Conservation (phyloP, 1,140 invertebrate genomes). For the Onthophagus taurus region DNA sequence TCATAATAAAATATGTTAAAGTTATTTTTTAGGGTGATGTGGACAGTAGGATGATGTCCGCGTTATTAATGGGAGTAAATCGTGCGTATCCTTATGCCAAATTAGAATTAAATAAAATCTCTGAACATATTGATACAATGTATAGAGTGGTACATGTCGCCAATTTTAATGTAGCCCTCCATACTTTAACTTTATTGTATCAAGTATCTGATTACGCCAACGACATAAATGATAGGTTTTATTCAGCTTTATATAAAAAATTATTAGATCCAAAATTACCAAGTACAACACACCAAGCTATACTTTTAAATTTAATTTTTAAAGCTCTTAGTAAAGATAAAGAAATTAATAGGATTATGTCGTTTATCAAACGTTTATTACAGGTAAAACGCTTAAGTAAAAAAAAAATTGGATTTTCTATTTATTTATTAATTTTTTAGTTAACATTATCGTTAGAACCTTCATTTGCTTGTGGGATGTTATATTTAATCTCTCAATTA, state of each 20-base stretch:
- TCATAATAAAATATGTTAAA: slow-evolving; percentile 9
- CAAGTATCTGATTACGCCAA: slow-evolving; percentile 62
- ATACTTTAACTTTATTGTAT: slow-evolving; percentile 77
- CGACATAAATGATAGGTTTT: slow-evolving; percentile 60
- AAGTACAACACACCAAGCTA: slow-evolving; percentile 62
- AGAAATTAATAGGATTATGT: slow-evolving; percentile 58
- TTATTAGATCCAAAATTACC: slow-evolving; percentile 68
- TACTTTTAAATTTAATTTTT: slow-evolving; percentile 82
- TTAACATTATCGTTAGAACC: slow-evolving; percentile 45
- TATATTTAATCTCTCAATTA: slow-evolving; percentile 75
- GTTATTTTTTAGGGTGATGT: slow-evolving; percentile 66
- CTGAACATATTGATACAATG: slow-evolving; percentile 70
- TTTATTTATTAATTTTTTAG: slow-evolving; percentile 25
- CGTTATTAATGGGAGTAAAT: slow-evolving; percentile 80
- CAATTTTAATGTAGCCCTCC: slow-evolving; percentile 73
- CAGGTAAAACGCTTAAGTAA: slow-evolving; percentile 46
- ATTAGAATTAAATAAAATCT: slow-evolving; percentile 45
- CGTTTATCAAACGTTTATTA: slow-evolving; percentile 84
- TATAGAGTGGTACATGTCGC: slow-evolving; percentile 84
- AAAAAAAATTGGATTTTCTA: background rate
- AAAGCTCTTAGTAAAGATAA: slow-evolving; percentile 74
- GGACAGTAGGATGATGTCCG: slow-evolving; percentile 85
- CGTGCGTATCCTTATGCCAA: slow-evolving; percentile 74
- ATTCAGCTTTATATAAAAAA: slow-evolving; percentile 82
- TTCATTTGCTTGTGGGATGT: slow-evolving; percentile 59